Percentiles rank a stretch among this genome's conserved stretches.
Evolutionary conservation across 2,888 invertebrate genomes (phyloP).

Genomic region (Aporophyla lueneburgensis): DNA sequence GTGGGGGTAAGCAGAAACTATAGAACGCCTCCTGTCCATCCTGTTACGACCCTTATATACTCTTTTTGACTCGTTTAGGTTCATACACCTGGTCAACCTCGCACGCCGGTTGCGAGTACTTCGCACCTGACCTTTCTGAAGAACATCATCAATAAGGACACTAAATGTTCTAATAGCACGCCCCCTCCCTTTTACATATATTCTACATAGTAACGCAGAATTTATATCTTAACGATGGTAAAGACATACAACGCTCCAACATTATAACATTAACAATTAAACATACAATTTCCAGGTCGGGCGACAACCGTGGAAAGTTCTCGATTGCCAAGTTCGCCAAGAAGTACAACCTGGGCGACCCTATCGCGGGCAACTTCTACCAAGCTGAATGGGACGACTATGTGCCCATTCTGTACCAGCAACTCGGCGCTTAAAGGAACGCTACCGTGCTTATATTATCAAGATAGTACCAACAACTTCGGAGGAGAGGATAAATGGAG

Average conservation of each 20-base stretch:
- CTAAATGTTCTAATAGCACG: too few species aligned
- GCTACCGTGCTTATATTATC: background rate
- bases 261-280: background rate
- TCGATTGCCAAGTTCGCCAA: slow-evolving; percentile 92
- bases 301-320: slow-evolving; percentile 82
- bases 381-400: slow-evolving; percentile 96
- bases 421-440: slow-evolving; percentile 78
- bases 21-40: too few species aligned
- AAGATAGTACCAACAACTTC: slow-evolving; percentile 11
- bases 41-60: too few species aligned
- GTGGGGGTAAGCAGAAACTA: too few species aligned
- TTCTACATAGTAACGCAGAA: too few species aligned
- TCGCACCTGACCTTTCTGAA: too few species aligned
- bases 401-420: slow-evolving; percentile 91
- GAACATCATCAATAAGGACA: too few species aligned
- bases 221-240: background rate
- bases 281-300: slow-evolving; percentile 77
- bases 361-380: slow-evolving; percentile 95
- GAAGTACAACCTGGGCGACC: slow-evolving; percentile 94
- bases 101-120: too few species aligned
- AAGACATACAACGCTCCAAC: background rate
- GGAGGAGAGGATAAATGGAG: slow-evolving; percentile 33
- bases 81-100: too few species aligned
- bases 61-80: too few species aligned
- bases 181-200: too few species aligned